A percentile compares a stretch with the other conserved stretches of the same genome.
phyloP scores from a whole-genome alignment of 2,113 vertebrate species.

The Camelus dromedarius region DNA sequence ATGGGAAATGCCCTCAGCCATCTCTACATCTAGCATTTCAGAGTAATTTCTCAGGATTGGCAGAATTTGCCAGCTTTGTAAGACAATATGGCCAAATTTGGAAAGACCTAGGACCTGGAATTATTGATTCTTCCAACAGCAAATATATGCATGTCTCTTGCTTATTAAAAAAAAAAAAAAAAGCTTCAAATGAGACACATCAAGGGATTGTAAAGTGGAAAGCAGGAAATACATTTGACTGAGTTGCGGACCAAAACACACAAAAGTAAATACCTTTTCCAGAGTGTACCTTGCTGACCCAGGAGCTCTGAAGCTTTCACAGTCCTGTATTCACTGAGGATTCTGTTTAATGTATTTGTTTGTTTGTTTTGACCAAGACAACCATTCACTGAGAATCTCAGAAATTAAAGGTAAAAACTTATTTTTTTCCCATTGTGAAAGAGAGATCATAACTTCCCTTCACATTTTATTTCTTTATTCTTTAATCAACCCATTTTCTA shows the following conservation, averaged over 20 bases:
- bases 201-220: not conserved
- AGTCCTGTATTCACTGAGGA: not conserved
- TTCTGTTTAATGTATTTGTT: not conserved
- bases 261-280: not conserved
- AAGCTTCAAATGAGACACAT: slow-evolving; percentile 13
- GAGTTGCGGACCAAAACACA: not conserved
- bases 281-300: not conserved
- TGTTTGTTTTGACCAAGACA: slow-evolving; percentile 50
- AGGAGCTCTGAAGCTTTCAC: not conserved
- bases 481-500: slow-evolving; percentile 69
- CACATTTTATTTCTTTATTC: slow-evolving; percentile 54
- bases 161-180: slow-evolving; percentile 43
- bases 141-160: not conserved
- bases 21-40: slow-evolving; percentile 59
- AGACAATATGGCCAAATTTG: not conserved
- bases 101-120: not conserved
- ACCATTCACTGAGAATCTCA: slow-evolving; percentile 1
- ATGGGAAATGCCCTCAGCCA: slow-evolving; percentile 42
- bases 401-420: slow-evolving; percentile 49
- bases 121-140: slow-evolving; percentile 21
- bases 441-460: slow-evolving; percentile 25
- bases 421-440: not conserved
- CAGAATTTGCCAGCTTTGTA: slow-evolving; percentile 43
- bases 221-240: not conserved
- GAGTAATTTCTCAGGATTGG: not conserved